Percentiles rank a stretch among this genome's conserved stretches.
Evolutionary conservation across 2,113 vertebrate genomes (phyloP).

Genomic region (Gorsachius goisagi): DNA sequence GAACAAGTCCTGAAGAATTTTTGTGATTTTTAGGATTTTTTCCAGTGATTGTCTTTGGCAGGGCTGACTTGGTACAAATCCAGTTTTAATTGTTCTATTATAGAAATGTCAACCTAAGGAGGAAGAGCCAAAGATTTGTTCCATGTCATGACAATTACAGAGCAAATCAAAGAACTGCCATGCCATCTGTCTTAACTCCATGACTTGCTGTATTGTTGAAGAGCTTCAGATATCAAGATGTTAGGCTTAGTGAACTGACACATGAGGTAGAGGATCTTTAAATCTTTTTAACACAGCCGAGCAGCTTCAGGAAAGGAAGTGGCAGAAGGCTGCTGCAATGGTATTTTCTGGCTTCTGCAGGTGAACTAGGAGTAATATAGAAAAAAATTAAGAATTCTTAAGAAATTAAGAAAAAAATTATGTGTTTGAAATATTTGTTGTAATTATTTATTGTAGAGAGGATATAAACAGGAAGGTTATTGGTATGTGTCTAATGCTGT

Average conservation of each 20-base stretch:
- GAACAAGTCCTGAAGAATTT: neutral
- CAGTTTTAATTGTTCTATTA: neutral
- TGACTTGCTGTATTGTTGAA: neutral
- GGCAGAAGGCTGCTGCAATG: neutral
- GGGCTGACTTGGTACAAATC: neutral
- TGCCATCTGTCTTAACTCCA: neutral
- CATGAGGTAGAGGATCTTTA: neutral
- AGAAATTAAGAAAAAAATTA: no score
- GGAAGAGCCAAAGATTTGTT: neutral
- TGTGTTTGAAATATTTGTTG: neutral
- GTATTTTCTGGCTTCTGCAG: neutral
- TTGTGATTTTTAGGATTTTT: neutral
- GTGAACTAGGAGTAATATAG: neutral
- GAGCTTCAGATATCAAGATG: neutral
- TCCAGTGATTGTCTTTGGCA: neutral
- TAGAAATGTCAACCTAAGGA: neutral
- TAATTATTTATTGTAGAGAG: neutral
- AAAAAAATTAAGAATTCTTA: neutral
- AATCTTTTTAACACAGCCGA: neutral
- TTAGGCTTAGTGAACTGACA: neutral
- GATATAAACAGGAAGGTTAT: neutral
- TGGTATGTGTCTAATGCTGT: neutral
- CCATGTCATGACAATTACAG: neutral
- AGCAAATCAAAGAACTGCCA: neutral
- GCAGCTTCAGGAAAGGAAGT: neutral